Evolutionary conservation across 64 coral and sea anemone species (phyloP), one percentile per base, ranked within the genome.

Genomic region (Stichodactyla mertensii): DNA sequence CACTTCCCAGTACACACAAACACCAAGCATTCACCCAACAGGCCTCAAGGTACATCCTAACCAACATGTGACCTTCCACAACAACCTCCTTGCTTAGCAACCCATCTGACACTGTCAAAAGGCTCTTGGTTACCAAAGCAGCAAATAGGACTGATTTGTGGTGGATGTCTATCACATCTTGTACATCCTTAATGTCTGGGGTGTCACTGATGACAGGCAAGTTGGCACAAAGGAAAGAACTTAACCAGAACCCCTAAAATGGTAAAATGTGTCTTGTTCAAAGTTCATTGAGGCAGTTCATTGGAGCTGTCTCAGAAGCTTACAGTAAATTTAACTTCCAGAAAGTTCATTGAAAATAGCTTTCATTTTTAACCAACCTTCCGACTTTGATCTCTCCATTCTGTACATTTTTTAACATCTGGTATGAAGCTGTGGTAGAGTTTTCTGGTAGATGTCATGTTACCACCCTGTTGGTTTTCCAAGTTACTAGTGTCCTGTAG

Each of bases 1-100:
- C 67, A 52, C 10, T 23, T 90, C 83, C 89, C 18, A 90, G 60
- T 19, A 90, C 89, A 80, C 83, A 86, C 55, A 60, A 19, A 24
- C 89, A 90, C 89, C 89, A 90, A 53, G 61, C 82, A 79, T 77
- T 62, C 1, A 86, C 57, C 89, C 89, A 90, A 61, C 55, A 54
- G 61, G 55, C 77, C 55, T 90, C 89, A 56, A 90, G 15, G 57
- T 77, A 90, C 83, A 90, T 10, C 4, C 56, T 6, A 24, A 90
- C 83, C 55, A 90, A 79, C 15, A 57, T 11, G 27, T 79, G 54
- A 27, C 15, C 61, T 55, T 74, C 36, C 18, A 90, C 31, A 53
- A 55, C 53, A 81, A 81, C 78, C 16, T 16, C n/a, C 12, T 52
- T 54, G 23, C 69, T 74, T 74, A 36, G 69, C 78, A 81, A 55